Percentiles rank a stretch among this genome's conserved stretches.
These are phyloP conservation scores for Mythimna lalbum DNA, from an alignment of 2,888 invertebrate species.

Conservation along the genomic window DNA sequence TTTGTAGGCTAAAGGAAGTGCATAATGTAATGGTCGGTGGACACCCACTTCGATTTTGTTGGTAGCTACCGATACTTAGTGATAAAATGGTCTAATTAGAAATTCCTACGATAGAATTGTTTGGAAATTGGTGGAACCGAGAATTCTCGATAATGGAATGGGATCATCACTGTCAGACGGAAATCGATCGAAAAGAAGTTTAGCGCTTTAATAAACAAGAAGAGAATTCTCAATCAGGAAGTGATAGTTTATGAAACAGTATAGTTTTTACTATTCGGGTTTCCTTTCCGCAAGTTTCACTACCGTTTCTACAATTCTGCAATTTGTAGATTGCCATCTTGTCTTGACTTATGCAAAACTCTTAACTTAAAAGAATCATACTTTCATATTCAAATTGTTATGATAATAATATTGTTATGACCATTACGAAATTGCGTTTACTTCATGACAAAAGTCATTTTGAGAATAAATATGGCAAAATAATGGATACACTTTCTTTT, in stretches of 20 bases:
- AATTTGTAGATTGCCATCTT: constrained; percentile 32
- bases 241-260: not conserved
- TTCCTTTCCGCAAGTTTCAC: constrained; percentile 20
- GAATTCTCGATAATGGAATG: not conserved
- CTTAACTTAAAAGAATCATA: constrained; percentile 19
- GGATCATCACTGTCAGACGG: not conserved
- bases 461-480: constrained; percentile 29
- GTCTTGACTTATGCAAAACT: constrained; percentile 22
- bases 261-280: not conserved
- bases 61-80: not conserved
- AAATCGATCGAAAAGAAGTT: not conserved
- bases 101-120: not conserved
- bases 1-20: constrained; percentile 52
- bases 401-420: constrained; percentile 33
- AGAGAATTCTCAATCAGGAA: not conserved
- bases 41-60: constrained; percentile 31
- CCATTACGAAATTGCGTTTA: constrained; percentile 36
- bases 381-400: constrained; percentile 35
- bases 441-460: constrained; percentile 24
- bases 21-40: constrained; percentile 46
- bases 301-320: constrained; percentile 30
- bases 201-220: not conserved
- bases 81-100: constrained; percentile 8
- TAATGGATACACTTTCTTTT: constrained; percentile 42
- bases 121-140: not conserved